phyloP scores from a whole-genome alignment of 2,797 vertebrate genomes.

The Emys orbicularis region DNA sequence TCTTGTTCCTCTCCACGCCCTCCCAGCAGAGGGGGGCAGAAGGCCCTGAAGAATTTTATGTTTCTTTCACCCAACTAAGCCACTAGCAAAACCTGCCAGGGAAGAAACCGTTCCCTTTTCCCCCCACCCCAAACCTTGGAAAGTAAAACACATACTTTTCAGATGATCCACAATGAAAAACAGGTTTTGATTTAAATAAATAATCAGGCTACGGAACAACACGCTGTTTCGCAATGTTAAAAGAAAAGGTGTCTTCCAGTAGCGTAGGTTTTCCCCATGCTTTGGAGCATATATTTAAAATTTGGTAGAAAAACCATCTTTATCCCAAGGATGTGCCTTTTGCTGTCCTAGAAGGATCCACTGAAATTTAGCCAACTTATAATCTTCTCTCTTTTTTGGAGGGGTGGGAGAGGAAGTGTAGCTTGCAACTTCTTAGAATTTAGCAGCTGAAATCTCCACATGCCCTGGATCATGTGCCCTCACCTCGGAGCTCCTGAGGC shows the following conservation, averaged over 20 bases:
- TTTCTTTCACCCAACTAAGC: background rate
- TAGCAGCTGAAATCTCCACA: background rate
- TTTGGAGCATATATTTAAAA: background rate
- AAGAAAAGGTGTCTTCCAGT: rapidly evolving
- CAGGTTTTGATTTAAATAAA: background rate
- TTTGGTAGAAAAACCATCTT: background rate
- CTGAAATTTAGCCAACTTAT: background rate
- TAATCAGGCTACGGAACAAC: background rate
- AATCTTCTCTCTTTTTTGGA: too few species aligned
- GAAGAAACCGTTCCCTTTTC: background rate
- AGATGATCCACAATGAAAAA: rapidly evolving
- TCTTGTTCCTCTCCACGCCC: background rate
- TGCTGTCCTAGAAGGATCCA: background rate
- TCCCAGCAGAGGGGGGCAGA: background rate
- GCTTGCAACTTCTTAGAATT: background rate
- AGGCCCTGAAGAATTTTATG: rapidly evolving
- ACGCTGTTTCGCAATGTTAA: background rate
- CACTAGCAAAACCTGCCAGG: background rate
- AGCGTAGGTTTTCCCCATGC: background rate
- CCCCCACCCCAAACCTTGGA: background rate
- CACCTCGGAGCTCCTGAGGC: background rate
- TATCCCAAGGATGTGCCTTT: background rate
- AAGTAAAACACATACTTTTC: background rate
- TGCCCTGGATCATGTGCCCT: background rate
- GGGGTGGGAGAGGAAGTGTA: too few species aligned